Evolutionary conservation across 2,113 vertebrate genomes (phyloP).

Genomic region (Gallinago undulata): DNA sequence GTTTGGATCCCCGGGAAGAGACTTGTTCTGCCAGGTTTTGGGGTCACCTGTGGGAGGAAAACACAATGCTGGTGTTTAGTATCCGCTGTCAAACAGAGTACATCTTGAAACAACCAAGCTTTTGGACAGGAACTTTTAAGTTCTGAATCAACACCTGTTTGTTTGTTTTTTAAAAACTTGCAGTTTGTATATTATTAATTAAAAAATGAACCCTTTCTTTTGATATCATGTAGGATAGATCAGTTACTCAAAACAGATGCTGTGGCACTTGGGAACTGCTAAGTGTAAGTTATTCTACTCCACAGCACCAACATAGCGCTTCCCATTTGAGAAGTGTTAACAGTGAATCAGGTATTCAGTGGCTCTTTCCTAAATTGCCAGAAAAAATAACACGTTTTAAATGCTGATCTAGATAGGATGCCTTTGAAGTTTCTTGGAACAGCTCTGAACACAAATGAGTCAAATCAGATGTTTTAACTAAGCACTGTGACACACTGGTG

Average conservation of each 20-base stretch:
- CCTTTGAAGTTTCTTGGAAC: not conserved
- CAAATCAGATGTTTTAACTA: not conserved
- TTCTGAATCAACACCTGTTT: constrained; percentile 10
- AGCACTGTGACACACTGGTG: not conserved
- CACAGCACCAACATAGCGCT: not conserved
- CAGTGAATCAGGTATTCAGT: not conserved
- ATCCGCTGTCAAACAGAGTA: constrained; percentile 55
- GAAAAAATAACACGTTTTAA: not conserved
- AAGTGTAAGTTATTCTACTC: not conserved
- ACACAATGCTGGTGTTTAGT: constrained; percentile 70
- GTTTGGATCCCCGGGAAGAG: constrained; percentile 98
- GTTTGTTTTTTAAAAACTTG: not conserved
- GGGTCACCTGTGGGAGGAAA: constrained; percentile 90
- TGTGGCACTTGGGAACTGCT: not conserved
- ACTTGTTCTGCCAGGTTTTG: constrained; percentile 99
- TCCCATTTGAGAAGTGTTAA: not conserved
- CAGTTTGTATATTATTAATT: not conserved
- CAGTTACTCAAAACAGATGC: not conserved
- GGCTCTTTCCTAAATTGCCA: not conserved
- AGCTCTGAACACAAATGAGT: not conserved
- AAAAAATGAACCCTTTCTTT: not conserved
- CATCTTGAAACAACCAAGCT: constrained; percentile 64
- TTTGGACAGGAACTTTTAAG: constrained; percentile 55
- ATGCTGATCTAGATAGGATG: not conserved
- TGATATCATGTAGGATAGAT: not conserved